Evolutionary conservation across 2,888 invertebrate genomes (phyloP).

Genomic region (Teleogryllus oceanicus): DNA sequence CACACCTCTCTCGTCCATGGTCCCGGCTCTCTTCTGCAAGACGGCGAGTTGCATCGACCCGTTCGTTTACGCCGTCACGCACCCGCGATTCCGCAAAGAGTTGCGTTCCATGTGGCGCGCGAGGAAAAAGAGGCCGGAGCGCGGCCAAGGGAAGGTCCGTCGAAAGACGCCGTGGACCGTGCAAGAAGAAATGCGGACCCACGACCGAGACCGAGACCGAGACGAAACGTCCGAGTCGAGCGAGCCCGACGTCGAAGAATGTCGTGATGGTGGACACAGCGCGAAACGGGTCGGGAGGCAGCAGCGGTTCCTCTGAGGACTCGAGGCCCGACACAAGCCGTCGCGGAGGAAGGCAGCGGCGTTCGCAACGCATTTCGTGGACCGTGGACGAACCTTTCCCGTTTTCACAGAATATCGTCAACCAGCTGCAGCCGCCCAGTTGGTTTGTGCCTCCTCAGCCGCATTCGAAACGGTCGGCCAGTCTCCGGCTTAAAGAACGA

Average conservation of each 20-base stretch:
- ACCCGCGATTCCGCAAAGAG: conserved; percentile 70
- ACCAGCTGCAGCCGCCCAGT: conserved; percentile 33
- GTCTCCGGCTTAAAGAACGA: conserved; percentile 23
- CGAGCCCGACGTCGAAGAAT: conserved; percentile 44
- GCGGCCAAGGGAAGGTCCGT: conserved; percentile 36
- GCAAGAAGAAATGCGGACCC: conserved; percentile 42
- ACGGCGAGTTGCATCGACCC: conserved; percentile 78
- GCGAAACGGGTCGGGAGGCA: background rate
- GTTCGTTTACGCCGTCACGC: conserved; percentile 73
- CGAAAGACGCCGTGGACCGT: conserved; percentile 40
- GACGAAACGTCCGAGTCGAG: conserved; percentile 3
- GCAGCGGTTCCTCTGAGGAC: background rate
- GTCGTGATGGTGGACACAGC: conserved; percentile 51
- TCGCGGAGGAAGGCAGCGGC: background rate
- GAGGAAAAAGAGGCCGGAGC: background rate
- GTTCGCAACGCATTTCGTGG: background rate
- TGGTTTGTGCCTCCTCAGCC: conserved; percentile 37
- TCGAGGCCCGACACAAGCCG: background rate
- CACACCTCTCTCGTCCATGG: conserved; percentile 68
- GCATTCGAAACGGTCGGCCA: conserved; percentile 40
- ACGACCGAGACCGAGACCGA: background rate
- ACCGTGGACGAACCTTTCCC: background rate
- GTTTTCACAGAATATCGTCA: background rate
- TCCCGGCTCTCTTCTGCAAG: conserved; percentile 77
- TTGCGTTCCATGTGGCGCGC: conserved; percentile 48